A percentile compares a stretch with the other conserved stretches of the same genome.
These are phyloP conservation scores for Acrocephalus arundinaceus DNA, from an alignment of 2,113 vertebrate species.

Conservation along the genomic window DNA sequence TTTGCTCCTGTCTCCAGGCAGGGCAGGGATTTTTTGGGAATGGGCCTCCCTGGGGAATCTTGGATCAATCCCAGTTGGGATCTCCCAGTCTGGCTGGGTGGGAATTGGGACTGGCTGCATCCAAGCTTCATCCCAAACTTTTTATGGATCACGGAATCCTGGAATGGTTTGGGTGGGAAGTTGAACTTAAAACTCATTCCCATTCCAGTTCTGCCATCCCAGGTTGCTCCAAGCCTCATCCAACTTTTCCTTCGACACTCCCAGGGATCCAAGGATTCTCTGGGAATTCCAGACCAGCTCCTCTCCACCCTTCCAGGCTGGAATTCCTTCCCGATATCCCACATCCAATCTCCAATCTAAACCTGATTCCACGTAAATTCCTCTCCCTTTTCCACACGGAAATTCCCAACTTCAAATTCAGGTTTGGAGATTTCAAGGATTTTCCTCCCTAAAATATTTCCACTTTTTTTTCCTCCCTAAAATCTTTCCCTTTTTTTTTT, in stretches of 20 bases:
- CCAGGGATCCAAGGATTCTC: neutral
- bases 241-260: neutral
- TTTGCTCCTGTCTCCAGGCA: neutral
- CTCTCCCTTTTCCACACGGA: neutral
- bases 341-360: too few species aligned
- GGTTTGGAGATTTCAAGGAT: neutral
- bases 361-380: fast-evolving
- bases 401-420: neutral
- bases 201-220: neutral
- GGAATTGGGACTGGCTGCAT: fast-evolving
- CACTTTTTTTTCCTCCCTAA: too few species aligned
- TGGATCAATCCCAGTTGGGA: neutral
- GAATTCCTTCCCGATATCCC: neutral
- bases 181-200: too few species aligned
- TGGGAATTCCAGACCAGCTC: neutral
- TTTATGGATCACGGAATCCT: neutral
- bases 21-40: too few species aligned
- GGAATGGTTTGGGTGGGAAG: neutral
- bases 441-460: too few species aligned
- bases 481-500: neutral
- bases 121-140: neutral
- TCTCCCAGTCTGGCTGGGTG: neutral
- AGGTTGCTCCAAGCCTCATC: neutral
- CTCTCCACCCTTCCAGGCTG: neutral
- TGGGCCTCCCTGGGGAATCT: neutral